Evolutionary conservation across 1,140 invertebrate genomes (phyloP).

Genomic region (Octopus sinensis): DNA sequence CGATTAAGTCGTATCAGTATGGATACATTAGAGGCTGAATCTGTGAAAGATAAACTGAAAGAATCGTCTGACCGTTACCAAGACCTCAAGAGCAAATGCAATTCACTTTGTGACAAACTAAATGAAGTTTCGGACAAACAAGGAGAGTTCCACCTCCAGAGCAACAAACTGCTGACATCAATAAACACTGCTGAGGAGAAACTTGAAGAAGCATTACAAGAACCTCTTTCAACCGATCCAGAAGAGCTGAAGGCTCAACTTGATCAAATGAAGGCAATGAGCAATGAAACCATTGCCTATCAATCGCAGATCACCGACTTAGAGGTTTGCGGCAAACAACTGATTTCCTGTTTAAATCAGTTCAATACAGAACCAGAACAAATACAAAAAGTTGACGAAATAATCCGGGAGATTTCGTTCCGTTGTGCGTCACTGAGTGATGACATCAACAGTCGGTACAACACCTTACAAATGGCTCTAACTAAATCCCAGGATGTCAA

Average conservation of each 20-base stretch:
- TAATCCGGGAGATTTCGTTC: constrained; percentile 74
- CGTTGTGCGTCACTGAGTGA: constrained; percentile 68
- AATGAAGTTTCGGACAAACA: constrained; percentile 78
- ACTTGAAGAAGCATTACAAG: constrained; percentile 72
- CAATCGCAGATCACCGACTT: constrained; percentile 76
- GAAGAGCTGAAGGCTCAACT: constrained; percentile 84
- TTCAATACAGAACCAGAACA: constrained; percentile 73
- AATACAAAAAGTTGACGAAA: constrained; percentile 72
- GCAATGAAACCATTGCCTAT: constrained; percentile 83
- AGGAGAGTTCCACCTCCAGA: constrained; percentile 76
- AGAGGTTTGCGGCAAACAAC: constrained; percentile 41
- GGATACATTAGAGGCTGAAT: constrained; percentile 48
- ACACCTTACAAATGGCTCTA: constrained; percentile 69
- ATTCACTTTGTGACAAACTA: constrained; percentile 73
- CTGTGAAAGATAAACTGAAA: constrained; percentile 46
- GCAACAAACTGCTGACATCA: constrained; percentile 81
- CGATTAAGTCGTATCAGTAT: constrained; percentile 43
- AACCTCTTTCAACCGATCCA: constrained; percentile 80
- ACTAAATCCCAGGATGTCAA: constrained; percentile 92
- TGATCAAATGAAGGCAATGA: constrained; percentile 75
- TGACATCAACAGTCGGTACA: constrained; percentile 48
- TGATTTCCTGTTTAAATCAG: constrained; percentile 68
- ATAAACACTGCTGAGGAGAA: constrained; percentile 77
- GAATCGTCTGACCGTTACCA: constrained; percentile 61
- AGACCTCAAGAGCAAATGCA: constrained; percentile 64